phyloP scores from a whole-genome alignment of 2,113 vertebrate species.

The Nanorana parkeri region DNA sequence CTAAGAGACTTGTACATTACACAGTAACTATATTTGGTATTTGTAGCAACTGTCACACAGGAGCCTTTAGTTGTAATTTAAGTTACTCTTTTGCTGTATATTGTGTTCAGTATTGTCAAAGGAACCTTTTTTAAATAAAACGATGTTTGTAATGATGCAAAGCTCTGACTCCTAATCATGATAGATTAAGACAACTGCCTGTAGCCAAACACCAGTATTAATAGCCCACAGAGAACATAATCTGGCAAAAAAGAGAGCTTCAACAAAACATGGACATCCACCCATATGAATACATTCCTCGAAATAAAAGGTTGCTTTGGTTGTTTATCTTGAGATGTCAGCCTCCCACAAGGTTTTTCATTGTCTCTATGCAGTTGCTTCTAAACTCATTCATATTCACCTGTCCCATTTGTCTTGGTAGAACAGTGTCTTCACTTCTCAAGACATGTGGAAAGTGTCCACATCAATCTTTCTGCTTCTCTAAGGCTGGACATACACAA shows the following conservation, averaged over 20 bases:
- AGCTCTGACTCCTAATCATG: neutral
- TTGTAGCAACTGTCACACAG: too few relatives aligned
- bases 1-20: too few relatives aligned
- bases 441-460: slow-evolving; percentile 47
- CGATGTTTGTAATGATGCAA: neutral
- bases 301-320: slow-evolving; percentile 14
- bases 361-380: slow-evolving; percentile 10
- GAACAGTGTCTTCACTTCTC: slow-evolving; percentile 20
- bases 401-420: slow-evolving; percentile 54
- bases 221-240: slow-evolving; percentile 13
- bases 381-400: slow-evolving; percentile 31
- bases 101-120: too few relatives aligned
- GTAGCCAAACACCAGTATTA: neutral
- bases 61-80: too few relatives aligned
- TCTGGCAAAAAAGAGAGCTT: neutral
- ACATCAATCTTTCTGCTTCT: slow-evolving; percentile 44
- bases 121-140: slow-evolving; percentile 6
- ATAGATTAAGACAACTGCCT: slow-evolving; percentile 8
- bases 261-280: neutral
- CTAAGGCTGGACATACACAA: neutral
- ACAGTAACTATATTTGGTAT: too few relatives aligned
- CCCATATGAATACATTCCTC: slow-evolving; percentile 20
- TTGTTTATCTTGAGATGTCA: slow-evolving; percentile 28
- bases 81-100: too few relatives aligned
- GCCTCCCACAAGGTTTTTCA: slow-evolving; percentile 13